Percentiles rank a stretch among this genome's conserved stretches.
Evolutionary conservation across 1,140 invertebrate species (phyloP).

Genomic region (Anthonomus grandis): DNA sequence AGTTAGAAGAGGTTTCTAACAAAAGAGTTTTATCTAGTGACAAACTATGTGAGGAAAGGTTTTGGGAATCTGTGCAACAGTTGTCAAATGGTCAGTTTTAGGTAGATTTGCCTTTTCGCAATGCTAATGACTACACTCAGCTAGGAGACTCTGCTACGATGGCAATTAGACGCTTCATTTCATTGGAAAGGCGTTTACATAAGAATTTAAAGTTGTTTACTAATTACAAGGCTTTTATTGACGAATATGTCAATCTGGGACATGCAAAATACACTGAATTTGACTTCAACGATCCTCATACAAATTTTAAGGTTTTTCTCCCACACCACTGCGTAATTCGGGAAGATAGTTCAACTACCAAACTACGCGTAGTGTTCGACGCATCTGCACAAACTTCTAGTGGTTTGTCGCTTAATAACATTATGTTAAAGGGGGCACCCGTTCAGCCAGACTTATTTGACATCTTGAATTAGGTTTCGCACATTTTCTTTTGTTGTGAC

Average conservation of each 20-base stretch:
- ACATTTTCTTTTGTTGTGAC: conserved; percentile 1
- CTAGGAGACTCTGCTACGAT: not conserved
- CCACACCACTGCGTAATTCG: conserved; percentile 38
- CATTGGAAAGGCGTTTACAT: not conserved
- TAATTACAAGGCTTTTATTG: too few species aligned
- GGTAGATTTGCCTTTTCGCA: conserved; percentile 1
- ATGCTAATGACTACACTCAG: not conserved
- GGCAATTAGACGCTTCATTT: not conserved
- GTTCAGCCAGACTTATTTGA: conserved; percentile 16
- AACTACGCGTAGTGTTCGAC: too few species aligned
- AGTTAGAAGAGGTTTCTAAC: conserved; percentile 1
- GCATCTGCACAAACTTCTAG: too few species aligned
- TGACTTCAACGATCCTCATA: not conserved
- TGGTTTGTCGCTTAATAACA: conserved; percentile 40
- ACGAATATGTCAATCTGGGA: not conserved
- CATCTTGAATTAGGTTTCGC: conserved; percentile 10
- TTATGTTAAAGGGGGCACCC: conserved; percentile 23
- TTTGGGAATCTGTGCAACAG: not conserved
- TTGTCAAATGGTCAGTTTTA: not conserved
- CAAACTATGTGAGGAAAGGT: not conserved
- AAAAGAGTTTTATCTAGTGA: not conserved
- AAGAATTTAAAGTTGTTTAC: not conserved
- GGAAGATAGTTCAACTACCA: conserved; percentile 31
- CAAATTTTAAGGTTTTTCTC: conserved; percentile 19
- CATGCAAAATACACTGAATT: not conserved